Base-by-base conservation (phyloP, 2,113 vertebrate species). In the Mustela lutreola region DNA sequence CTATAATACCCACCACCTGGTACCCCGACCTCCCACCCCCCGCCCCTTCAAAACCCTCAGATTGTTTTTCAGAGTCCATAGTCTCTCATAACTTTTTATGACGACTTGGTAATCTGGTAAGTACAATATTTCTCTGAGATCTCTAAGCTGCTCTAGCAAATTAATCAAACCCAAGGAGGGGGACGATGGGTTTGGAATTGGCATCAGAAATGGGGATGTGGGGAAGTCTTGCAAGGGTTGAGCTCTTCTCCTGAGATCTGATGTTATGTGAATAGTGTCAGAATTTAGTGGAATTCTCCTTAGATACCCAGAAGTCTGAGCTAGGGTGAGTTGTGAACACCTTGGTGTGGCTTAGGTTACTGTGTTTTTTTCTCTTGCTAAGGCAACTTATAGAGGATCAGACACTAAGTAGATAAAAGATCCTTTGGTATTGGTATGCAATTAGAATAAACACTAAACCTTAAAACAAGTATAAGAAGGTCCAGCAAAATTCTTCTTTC, bases 361-460 rank as follows among this genome's bases (percentile, higher is more conserved):
- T 60, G 12, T 79, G 12, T 65, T 85, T 36, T 89, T 86, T 82
- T 58, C 48, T 89, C 39, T 75, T 92, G 39, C 48, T 33, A 53
- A 73, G 45, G 11, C 45, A 73, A 45, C 11, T 9, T 78, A 71
- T 58, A 91, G 92, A 42, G 70, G 36, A 91, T 22, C 50, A 84
- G 75, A 65, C 71, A 56, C 39, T n/a, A 84, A 96, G 75, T 33
- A 87, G 45, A 73, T 42, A 71, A 91, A 81, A 75, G 19, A 94
- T 15, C 18, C 24, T 24, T 95, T 42, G 22, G 73, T 71, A 33
- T 31, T 7, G 18, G 88, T 91, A 85, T 88, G 28, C 73, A 89
- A 81, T 89, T 70, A 65, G 80, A 94, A 95, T 76, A 58, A 76
- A 53, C 39, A 75, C 5, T 88, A 85, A 80, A n/a, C 56, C 33